Evolutionary conservation across 2,113 vertebrate species (phyloP).

Genomic region (Larimichthys polyactis): DNA sequence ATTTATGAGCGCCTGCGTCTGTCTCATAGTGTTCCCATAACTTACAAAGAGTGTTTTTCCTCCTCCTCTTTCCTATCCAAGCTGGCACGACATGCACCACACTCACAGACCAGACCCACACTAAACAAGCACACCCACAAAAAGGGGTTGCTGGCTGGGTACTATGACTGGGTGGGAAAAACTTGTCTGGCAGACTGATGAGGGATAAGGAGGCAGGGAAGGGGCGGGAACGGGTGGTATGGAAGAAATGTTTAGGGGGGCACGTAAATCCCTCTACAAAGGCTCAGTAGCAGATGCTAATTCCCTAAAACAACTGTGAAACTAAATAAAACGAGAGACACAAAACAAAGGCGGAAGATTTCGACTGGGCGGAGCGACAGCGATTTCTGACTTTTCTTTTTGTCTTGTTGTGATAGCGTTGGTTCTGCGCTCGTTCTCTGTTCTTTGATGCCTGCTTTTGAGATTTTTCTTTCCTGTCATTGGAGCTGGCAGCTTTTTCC

Average conservation of each 20-base stretch:
- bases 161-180: conserved; percentile 77
- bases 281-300: conserved; percentile 75
- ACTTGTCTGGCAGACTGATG: conserved; percentile 76
- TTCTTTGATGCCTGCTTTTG: conserved; percentile 63
- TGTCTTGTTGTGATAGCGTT: conserved; percentile 60
- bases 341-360: conserved; percentile 71
- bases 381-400: conserved; percentile 66
- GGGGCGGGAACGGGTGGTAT: conserved; percentile 68
- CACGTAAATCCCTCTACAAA: conserved; percentile 77
- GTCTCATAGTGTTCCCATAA: conserved; percentile 94
- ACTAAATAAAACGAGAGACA: conserved; percentile 72
- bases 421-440: conserved; percentile 46
- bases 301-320: conserved; percentile 79
- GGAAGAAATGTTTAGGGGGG: conserved; percentile 67
- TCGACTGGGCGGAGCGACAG: conserved; percentile 62
- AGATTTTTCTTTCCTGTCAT: conserved; percentile 56
- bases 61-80: conserved; percentile 71
- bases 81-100: conserved; percentile 77
- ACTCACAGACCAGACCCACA: conserved; percentile 68
- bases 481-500: conserved; percentile 70
- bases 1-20: conserved; percentile 96
- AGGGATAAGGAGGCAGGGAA: conserved; percentile 65
- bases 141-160: conserved; percentile 72
- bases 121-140: conserved; percentile 79
- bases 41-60: conserved; percentile 88